These are phyloP conservation scores for Dendrolimus kikuchii DNA, from an alignment of 1,140 invertebrate genomes.

Conservation along the genomic window DNA sequence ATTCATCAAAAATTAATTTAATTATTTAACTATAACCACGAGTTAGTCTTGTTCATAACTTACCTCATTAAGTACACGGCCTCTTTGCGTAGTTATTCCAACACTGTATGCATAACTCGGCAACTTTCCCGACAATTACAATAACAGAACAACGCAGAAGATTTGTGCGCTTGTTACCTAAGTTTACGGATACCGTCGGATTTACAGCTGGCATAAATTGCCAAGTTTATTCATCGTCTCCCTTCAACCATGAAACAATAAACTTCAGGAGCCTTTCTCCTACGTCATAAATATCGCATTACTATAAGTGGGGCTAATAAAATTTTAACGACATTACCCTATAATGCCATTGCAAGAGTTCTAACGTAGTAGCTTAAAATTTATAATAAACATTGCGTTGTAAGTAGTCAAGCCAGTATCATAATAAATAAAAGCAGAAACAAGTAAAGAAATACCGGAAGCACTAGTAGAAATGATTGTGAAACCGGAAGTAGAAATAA, in stretches of 20 bases:
- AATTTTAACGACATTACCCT: constrained; percentile 41
- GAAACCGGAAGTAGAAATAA: no score
- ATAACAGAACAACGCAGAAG: constrained; percentile 16
- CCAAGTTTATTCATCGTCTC: constrained; percentile 48
- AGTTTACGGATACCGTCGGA: constrained; percentile 32
- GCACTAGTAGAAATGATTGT: no score
- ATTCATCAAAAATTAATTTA: no score
- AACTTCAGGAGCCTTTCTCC: constrained; percentile 31
- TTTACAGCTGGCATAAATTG: constrained; percentile 49
- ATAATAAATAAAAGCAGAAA: no score
- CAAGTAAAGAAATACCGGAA: no score
- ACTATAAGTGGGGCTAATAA: constrained; percentile 51
- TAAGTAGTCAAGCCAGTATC: no score
- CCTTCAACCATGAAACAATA: constrained; percentile 52
- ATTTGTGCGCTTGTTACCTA: constrained; percentile 31
- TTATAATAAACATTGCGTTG: no score
- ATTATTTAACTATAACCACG: no score
- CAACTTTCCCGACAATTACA: constrained; percentile 4
- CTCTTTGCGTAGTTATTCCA: no score
- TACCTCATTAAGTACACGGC: no score
- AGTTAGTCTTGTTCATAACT: no score
- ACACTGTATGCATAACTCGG: not conserved
- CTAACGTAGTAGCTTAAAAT: no score
- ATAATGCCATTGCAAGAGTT: constrained; percentile 8
- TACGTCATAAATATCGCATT: constrained; percentile 56